Percentiles rank a stretch among this genome's conserved stretches.
Conservation (phyloP, 2,113 vertebrate genomes). For the Gobius niger region DNA sequence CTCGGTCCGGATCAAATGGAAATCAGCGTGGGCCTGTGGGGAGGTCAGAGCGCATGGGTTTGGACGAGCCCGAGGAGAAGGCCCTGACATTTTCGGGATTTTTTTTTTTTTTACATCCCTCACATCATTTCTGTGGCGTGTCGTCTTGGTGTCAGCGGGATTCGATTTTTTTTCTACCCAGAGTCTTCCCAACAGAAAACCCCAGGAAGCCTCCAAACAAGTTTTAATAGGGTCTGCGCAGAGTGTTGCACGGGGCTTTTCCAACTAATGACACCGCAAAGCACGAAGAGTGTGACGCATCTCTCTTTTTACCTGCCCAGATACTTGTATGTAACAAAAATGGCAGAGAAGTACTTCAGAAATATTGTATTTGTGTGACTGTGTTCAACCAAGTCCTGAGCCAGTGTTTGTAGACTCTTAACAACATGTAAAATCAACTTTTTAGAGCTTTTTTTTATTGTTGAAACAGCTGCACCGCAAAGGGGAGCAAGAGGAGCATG, state of each 20-base stretch:
- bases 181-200: neutral
- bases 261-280: neutral
- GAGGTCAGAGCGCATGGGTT: neutral
- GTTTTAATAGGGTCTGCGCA: neutral
- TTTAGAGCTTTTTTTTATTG: too few species aligned
- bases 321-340: too few species aligned
- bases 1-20: conserved; percentile 20
- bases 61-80: neutral
- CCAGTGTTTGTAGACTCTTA: too few species aligned
- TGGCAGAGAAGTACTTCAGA: too few species aligned
- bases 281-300: too few species aligned
- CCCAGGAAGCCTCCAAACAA: neutral
- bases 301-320: too few species aligned
- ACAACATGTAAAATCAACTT: too few species aligned
- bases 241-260: neutral
- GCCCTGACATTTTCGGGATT: neutral
- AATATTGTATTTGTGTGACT: too few species aligned
- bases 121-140: neutral
- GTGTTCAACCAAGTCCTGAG: too few species aligned
- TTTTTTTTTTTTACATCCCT: neutral
- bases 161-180: neutral
- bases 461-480: too few species aligned
- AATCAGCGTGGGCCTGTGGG: conserved; percentile 22
- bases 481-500: too few species aligned
- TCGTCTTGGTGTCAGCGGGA: neutral